Base-by-base conservation (phyloP, 2,888 invertebrate species). In the Rhyacophila evoluta region DNA sequence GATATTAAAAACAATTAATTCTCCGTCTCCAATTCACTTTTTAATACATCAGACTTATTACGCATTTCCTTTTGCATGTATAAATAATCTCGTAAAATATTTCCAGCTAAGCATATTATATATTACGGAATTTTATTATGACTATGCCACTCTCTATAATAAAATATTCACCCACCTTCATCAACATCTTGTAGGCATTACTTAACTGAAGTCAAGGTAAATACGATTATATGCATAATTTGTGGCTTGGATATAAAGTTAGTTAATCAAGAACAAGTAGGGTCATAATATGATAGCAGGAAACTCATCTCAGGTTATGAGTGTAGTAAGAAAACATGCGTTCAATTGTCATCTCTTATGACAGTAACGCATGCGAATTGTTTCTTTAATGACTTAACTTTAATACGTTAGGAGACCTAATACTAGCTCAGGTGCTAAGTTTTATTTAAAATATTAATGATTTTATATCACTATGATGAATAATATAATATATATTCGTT, bases 331-430 rank as follows among this genome's bases (percentile, higher is more conserved):
- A 55, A 55, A 55, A 55, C 55, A 55, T 69, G 55, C 55, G 70
- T 75, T 72, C 77, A 77, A 72, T 77, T 72, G 77, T 77, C 77
- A 71, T 77, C 71, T 67, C 72, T 72, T 68, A 77, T 55, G 41
- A 55, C 28, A 27, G 68, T 29, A 67, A 73, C 77, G 72, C 70
- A 72, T 77, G 55, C 55, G 55, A 55, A 55, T 55, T 55, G 67
- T 71, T 70, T 38, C 38, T n/a, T 36, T 77, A 77, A 77, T 68
- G 55, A 68, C 67, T 68, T 36, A 77, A 77, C 77, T 77, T 77
- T 73, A 72, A 68, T 73, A 72, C 19, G 67, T 19, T 73, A 6
- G 15, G 19, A 19, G 10, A 55, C 2, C 4, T 2, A 4, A 33
- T 5, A 2, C 19, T 55, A 8, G 19, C 19, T 55, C 12, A 25